phyloP scores from a whole-genome alignment of 2,113 vertebrate genomes.

The Gavialis gangeticus region DNA sequence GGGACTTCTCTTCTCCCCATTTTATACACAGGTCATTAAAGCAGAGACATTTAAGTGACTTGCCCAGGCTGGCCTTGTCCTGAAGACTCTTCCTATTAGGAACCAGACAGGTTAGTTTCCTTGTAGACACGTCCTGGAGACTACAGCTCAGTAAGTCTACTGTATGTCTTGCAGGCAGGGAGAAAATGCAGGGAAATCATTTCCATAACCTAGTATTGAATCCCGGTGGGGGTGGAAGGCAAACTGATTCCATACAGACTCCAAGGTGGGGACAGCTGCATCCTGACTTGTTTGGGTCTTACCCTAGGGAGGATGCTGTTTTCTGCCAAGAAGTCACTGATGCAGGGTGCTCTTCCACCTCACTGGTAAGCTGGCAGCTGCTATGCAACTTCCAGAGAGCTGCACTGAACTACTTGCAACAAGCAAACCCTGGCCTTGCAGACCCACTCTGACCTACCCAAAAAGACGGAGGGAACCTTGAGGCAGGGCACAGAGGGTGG shows the following conservation, averaged over 20 bases:
- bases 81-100: too few relatives aligned
- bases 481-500: too few relatives aligned
- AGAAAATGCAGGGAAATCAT: neutral
- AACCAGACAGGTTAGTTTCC: neutral
- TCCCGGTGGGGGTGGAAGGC: neutral
- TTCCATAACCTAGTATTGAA: neutral
- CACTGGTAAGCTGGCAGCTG: too few relatives aligned
- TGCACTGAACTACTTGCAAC: neutral
- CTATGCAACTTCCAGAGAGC: neutral
- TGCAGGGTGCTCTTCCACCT: too few relatives aligned
- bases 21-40: neutral
- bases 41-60: neutral
- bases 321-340: too few relatives aligned
- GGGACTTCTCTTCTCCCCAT: neutral
- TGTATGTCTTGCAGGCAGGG: neutral
- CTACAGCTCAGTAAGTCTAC: neutral
- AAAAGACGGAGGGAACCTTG: too few relatives aligned
- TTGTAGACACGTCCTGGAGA: neutral
- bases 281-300: neutral
- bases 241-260: fast-evolving
- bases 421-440: neutral
- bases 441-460: neutral
- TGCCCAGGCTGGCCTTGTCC: too few relatives aligned
- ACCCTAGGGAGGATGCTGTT: too few relatives aligned
- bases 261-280: neutral